Evolutionary conservation across 2,113 vertebrate genomes (phyloP), one percentile per base, ranked within the genome.

Genomic region (Ictalurus punctatus): DNA sequence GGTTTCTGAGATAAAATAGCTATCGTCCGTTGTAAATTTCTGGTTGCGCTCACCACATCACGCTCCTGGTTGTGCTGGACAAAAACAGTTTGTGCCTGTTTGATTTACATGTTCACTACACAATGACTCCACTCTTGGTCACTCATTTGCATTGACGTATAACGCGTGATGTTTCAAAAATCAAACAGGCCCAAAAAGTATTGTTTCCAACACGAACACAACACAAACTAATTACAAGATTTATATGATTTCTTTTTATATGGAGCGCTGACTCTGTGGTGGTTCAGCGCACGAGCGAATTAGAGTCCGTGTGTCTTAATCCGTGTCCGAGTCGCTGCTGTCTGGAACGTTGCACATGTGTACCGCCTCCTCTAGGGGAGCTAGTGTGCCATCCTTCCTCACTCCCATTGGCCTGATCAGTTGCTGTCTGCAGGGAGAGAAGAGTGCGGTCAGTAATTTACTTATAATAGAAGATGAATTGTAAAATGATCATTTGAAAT

Each of bases 341-440:
- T 97, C 95, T 79, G 94, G 94, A 63, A 91, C 59, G 9, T 67
- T 83, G 92, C 96, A 96, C 83, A 95, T 94, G 84, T 87, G 94
- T 84, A 98, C 94, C 1, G 97, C 95, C 92, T 98, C 97, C 92
- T 97, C 97, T 91, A 99, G 96, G 91, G 98, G 98, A 17, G 97
- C 97, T 93, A 99, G 95, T 76, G 97, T 97, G 90, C 98, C 98
- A 12, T 99, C 98, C 7, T 96, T 96, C 91, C 95, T 96, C 89
- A 99, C 97, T 81, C 97, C 97, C 98, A 99, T 98, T 44, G 98
- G 98, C 86, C 97, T 97, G 93, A 99, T 99, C 92, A 99, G 92
- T 91, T 97, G 96, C 94, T 99, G 97, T 92, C 98, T 99, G 96
- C 83, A 37, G 83, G 76, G 12, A 67, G 40, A 81, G 54, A 21